These are phyloP conservation scores for Ianthella basta DNA, from an alignment of 37 sponge, comb jelly and placozoan genomes.

Conservation along the genomic window DNA sequence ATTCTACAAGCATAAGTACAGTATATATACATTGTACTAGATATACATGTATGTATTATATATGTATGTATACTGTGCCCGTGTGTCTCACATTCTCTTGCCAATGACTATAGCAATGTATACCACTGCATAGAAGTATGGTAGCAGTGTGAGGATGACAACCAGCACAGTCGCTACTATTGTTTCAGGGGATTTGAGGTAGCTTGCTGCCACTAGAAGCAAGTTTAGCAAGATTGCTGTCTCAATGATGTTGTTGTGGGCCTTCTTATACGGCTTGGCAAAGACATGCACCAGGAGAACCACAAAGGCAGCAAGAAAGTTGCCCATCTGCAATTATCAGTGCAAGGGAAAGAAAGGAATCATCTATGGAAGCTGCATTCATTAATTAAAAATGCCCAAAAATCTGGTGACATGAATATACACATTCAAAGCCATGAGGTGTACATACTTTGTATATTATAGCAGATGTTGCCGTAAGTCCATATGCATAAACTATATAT, in stretches of 20 bases:
- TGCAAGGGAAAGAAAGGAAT: too few relatives aligned
- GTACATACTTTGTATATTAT: too few relatives aligned
- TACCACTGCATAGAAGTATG: constrained; percentile 55
- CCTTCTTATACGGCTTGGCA: constrained; percentile 65
- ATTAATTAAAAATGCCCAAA: too few relatives aligned
- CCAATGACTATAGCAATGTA: constrained; percentile 21
- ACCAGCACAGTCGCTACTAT: constrained; percentile 40
- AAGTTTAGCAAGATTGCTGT: constrained; percentile 65
- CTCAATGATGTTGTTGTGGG: constrained; percentile 66
- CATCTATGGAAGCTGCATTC: too few relatives aligned
- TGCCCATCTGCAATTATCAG: background rate
- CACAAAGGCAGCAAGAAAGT: constrained; percentile 41
- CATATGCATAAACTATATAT: too few relatives aligned
- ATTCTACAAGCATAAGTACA: too few relatives aligned
- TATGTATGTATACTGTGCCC: too few relatives aligned
- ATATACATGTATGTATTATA: too few relatives aligned
- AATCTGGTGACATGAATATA: too few relatives aligned
- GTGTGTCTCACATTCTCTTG: constrained; percentile 1
- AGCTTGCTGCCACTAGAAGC: constrained; percentile 61
- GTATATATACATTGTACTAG: too few relatives aligned
- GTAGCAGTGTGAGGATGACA: constrained; percentile 37
- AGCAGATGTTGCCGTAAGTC: too few relatives aligned
- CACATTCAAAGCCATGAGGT: too few relatives aligned
- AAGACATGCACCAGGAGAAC: constrained; percentile 64
- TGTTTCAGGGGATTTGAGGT: constrained; percentile 52